A percentile compares a stretch with the other conserved stretches of the same genome.
These are phyloP conservation scores for Engraulis encrasicolus DNA, from an alignment of 2,113 vertebrate species.

Conservation along the genomic window DNA sequence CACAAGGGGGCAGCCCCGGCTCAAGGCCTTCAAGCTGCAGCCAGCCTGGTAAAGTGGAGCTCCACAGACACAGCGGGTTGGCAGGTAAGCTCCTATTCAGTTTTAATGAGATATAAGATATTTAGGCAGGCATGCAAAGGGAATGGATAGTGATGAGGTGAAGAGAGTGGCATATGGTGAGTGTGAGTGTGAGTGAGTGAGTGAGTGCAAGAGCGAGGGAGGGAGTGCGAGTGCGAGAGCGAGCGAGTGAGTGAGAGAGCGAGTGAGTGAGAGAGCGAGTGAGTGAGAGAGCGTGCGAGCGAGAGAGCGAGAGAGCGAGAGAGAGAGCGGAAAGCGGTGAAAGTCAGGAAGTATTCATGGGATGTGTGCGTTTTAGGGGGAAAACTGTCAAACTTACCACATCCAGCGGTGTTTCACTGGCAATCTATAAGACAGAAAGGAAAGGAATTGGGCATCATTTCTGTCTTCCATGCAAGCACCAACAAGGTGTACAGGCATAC, in stretches of 20 bases:
- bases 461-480: no score
- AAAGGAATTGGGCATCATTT: not conserved
- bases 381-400: constrained; percentile 86
- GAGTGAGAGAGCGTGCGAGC: not conserved
- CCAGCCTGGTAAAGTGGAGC: not conserved
- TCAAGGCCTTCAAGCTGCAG: not conserved
- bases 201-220: no score
- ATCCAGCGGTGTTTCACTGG: constrained; percentile 95
- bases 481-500: no score
- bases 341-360: no score
- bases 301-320: not conserved
- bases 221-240: no score
- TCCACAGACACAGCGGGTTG: not conserved
- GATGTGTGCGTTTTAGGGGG: no score
- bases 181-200: no score
- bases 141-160: no score
- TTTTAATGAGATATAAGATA: not conserved
- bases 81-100: not conserved
- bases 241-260: no score
- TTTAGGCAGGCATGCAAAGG: not conserved
- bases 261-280: not conserved
- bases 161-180: no score
- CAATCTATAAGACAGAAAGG: constrained; percentile 83
- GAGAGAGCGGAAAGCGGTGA: no score
- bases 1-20: constrained; percentile 34